Evolutionary conservation across 2,113 vertebrate genomes (phyloP).

Genomic region (Deroptyus accipitrinus): DNA sequence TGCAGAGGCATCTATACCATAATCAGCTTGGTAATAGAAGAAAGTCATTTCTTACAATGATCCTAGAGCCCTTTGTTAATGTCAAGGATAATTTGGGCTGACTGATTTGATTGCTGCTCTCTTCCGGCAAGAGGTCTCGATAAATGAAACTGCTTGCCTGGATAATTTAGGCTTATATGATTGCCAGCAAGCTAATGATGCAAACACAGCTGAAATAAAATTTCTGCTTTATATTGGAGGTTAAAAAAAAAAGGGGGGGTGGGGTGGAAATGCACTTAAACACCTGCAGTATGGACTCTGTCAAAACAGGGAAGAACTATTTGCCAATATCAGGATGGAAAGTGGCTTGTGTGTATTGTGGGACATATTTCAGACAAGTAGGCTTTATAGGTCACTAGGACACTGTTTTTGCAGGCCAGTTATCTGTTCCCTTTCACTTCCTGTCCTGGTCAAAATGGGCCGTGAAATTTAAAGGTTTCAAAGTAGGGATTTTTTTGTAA

Average conservation of each 20-base stretch:
- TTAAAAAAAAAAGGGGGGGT: accelerated
- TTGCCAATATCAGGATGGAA: not conserved
- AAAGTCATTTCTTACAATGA: constrained; percentile 64
- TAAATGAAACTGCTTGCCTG: constrained; percentile 63
- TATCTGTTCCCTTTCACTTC: not conserved
- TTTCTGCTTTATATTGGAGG: not conserved
- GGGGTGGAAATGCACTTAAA: not conserved
- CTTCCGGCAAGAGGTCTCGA: constrained; percentile 55
- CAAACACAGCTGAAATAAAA: constrained; percentile 70
- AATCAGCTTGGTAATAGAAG: constrained; percentile 51
- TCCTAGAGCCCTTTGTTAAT: constrained; percentile 66
- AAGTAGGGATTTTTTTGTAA: not conserved
- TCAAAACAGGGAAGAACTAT: not conserved
- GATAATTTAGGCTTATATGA: constrained; percentile 67
- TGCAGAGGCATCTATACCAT: not conserved
- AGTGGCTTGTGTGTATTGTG: not conserved
- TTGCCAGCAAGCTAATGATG: constrained; percentile 65
- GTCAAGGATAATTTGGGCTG: constrained; percentile 65
- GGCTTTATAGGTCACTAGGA: not conserved
- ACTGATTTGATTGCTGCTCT: constrained; percentile 69
- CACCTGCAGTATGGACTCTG: not conserved
- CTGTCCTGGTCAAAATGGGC: not conserved
- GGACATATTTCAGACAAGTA: not conserved
- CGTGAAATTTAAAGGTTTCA: not conserved
- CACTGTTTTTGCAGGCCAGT: not conserved